Base-by-base conservation (phyloP, 2,113 vertebrate genomes). In the Syngnathus scovelli region DNA sequence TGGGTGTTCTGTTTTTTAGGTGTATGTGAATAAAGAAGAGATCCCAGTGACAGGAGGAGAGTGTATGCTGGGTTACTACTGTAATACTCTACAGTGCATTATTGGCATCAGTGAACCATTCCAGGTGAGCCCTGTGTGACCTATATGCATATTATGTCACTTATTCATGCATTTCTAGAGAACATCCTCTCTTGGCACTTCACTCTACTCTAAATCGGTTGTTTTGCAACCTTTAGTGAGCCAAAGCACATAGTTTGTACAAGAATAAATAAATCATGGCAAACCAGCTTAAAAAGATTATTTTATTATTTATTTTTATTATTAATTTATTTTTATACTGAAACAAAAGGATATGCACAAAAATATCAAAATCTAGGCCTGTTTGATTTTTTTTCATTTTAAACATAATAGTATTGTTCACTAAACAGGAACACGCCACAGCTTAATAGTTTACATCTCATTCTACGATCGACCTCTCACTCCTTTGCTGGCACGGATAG, bases 31-130 rank as follows among this genome's bases (percentile, higher is more conserved):
- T 72, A 92, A 93, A 80, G 92, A 92, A 37, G 88, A 93, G 64
- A 91, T 99, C 68, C 94, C 94, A 0, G 84, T 88, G 43, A 67
- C 1, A 0, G 94, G 94, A 66, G 94, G 92, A 62, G 88, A 94
- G 67, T 99, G 93, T 85, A 76, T 98, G 37, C 93, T 99, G 51
- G 93, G 94, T 72, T 99, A 95, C 68, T 96, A 90, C 68, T 94
- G 96, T 78, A 93, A 91, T 78, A 84, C 65, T 46, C 85, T 96
- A 72, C 90, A 87, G n/a, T 91, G 93, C 69, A 81, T 99, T 76
- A 92, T 93, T 81, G 96, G 96, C 23, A 84, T 98, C 68, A 98
- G 96, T 78, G 83, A 90, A 38, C 88, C 93, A 36, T 98, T 99
- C 76, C 92, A 93, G 93, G 96, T 98, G 66, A 86, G 82, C 68